Evolutionary conservation across 2,888 invertebrate genomes (phyloP).

Genomic region (Marasmarcha lunaedactyla): DNA sequence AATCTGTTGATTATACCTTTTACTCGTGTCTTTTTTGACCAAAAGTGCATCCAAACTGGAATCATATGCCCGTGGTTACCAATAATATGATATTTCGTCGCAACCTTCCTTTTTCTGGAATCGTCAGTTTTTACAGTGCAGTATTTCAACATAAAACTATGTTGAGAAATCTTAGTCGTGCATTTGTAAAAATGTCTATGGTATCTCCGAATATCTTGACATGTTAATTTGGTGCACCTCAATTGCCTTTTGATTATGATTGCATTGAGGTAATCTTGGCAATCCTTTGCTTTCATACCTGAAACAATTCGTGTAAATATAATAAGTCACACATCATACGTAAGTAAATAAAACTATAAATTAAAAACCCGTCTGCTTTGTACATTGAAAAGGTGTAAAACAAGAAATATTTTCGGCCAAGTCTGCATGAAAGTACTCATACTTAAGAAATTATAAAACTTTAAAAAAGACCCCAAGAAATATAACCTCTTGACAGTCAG

Average conservation of each 20-base stretch:
- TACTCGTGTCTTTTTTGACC: slow-evolving; percentile 9
- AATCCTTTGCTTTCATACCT: slow-evolving; percentile 4
- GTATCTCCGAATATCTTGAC: slow-evolving; percentile 14
- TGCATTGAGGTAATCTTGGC: slow-evolving; percentile 13
- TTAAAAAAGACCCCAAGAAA: no score
- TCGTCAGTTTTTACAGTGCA: slow-evolving; percentile 11
- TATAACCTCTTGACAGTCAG: no score
- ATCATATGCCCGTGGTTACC: slow-evolving; percentile 3
- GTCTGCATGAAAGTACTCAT: no score
- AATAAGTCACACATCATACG: no score
- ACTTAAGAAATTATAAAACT: no score
- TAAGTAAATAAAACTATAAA: no score
- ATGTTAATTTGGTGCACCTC: slow-evolving; percentile 11
- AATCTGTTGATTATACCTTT: slow-evolving; percentile 10
- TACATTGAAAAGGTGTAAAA: no score
- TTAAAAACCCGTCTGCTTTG: no score
- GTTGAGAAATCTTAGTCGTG: slow-evolving; percentile 12
- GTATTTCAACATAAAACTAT: slow-evolving; percentile 14
- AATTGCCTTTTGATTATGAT: slow-evolving; percentile 16
- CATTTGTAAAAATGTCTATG: slow-evolving; percentile 13
- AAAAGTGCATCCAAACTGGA: slow-evolving; percentile 3
- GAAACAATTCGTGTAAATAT: not conserved
- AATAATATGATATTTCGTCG: slow-evolving; percentile 13
- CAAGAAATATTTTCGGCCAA: no score
- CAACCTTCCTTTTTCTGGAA: slow-evolving; percentile 9